phyloP scores from a whole-genome alignment of 2,113 vertebrate genomes.

The Genyomyrus donnyi region DNA sequence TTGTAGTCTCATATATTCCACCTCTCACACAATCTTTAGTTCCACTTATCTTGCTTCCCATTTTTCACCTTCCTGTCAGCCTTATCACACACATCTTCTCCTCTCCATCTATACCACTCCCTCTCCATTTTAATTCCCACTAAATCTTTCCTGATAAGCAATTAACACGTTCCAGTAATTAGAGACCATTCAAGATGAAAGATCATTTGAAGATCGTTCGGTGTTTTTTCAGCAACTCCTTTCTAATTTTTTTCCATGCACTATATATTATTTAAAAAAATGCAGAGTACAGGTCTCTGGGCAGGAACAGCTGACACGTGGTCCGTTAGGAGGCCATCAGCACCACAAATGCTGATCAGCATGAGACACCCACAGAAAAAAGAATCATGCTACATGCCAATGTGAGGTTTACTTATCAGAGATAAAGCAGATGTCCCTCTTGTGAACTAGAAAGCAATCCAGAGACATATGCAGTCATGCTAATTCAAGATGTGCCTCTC shows the following conservation, averaged over 20 bases:
- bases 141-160: neutral
- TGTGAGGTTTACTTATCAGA: neutral
- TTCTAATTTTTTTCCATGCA: neutral
- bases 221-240: neutral
- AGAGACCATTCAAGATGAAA: conserved; percentile 1
- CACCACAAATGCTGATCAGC: neutral
- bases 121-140: neutral
- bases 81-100: neutral
- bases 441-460: neutral
- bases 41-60: neutral
- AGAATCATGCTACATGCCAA: neutral
- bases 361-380: neutral
- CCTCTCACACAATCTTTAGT: neutral
- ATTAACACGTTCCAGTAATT: neutral
- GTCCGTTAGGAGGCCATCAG: neutral
- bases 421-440: neutral
- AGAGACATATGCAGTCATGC: neutral
- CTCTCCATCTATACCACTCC: neutral
- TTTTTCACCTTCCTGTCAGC: neutral
- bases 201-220: neutral
- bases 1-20: neutral
- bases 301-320: neutral
- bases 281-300: neutral
- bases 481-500: neutral
- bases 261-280: neutral